Evolutionary conservation across 1,140 invertebrate genomes (phyloP).

Genomic region (Eurosta solidaginis): DNA sequence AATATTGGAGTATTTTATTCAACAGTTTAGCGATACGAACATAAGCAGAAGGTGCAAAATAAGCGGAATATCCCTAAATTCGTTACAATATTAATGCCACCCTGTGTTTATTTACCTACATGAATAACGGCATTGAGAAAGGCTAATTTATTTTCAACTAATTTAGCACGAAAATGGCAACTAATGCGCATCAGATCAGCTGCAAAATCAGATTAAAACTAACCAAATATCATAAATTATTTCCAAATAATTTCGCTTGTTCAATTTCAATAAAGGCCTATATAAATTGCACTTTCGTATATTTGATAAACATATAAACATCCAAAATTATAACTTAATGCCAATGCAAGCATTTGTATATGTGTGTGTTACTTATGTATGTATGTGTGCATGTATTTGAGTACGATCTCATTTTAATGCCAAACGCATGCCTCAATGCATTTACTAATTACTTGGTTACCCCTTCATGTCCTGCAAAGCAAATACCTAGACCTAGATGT

Average conservation of each 20-base stretch:
- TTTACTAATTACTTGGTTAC: constrained; percentile 12
- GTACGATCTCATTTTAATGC: not conserved
- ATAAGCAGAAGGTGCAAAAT: no score
- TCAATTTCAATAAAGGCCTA: not conserved
- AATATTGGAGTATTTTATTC: no score
- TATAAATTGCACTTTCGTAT: not conserved
- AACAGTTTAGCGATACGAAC: no score
- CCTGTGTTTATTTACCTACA: no score
- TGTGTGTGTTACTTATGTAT: not conserved
- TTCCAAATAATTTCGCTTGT: constrained; percentile 13
- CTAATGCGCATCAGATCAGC: not conserved
- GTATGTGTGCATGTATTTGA: not conserved
- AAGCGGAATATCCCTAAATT: no score
- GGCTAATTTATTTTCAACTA: no score
- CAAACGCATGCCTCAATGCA: constrained; percentile 12
- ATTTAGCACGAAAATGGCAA: not conserved
- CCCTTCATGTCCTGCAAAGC: not conserved
- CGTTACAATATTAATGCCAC: no score
- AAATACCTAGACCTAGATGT: not conserved
- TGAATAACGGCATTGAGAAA: no score
- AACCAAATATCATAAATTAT: constrained; percentile 9
- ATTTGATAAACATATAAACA: not conserved
- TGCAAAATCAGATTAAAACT: not conserved
- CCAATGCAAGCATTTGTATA: not conserved
- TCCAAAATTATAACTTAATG: not conserved